Evolutionary conservation across 2,113 vertebrate genomes (phyloP), one percentile per base, ranked within the genome.

Genomic region (Pandion haliaetus): DNA sequence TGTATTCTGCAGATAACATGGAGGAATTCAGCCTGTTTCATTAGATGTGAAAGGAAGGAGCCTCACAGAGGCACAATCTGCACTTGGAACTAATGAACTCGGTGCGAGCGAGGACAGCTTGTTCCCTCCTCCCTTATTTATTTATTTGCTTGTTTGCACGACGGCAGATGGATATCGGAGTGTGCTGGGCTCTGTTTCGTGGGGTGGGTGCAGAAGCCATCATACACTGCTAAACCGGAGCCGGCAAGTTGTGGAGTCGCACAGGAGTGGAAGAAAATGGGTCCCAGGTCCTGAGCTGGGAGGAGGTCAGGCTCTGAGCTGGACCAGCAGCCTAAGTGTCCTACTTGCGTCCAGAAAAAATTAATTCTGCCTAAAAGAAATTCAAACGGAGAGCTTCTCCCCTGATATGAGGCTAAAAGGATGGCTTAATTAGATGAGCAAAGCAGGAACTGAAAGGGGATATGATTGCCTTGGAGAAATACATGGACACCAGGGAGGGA

Each of bases 251-350:
- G 12, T 61, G 36, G 6, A 17, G 17, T n/a, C 9, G 8, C 2
- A 1, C 2, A 6, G 36, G 25, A 10, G 21, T 4, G 31, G 61
- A 32, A 50, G 63, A 10, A 54, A 47, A 40, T 0, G 0, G 0
- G 0, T 17, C 50, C 54, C 63, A 32, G 32, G 31, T 42, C n/a
- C 57, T 26, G 62, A 8, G 31, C n/a, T 14, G 50, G 67, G 40
- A 66, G 42, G 19, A 40, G 18, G 31, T 34, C 0, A 0, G 6
- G 66, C 17, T 76, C 74, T 6, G 49, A 50, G 49, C 50, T 1
- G 6, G n/a, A 88, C 8, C 54, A 72, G 69, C 78, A 73, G 21
- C 24, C 40, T 4, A 1, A 38, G 72, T 3, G 58, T 10, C 21
- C 57, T 16, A 3, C 23, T 36, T 0, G 0, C 16, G 32, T 9